Conservation (phyloP, 2,888 invertebrate genomes). For the Caenorhabditis wallacei region DNA sequence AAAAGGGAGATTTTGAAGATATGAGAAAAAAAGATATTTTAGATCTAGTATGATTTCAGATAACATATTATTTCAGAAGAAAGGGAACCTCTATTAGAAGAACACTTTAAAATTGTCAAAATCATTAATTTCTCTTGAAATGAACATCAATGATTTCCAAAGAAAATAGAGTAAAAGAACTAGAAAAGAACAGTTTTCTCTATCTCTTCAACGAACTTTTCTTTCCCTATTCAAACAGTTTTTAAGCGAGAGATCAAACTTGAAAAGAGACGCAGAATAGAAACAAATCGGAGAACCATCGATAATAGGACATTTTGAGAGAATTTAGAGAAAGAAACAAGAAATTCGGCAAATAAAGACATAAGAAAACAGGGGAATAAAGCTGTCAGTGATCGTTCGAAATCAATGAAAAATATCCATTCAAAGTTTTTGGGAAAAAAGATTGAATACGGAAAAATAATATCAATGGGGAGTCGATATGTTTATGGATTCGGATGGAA, state of each 20-base stretch:
- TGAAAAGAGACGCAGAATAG: slow-evolving; percentile 20
- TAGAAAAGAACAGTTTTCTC: not conserved
- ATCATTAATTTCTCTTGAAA: too few species aligned
- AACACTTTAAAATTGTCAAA: too few species aligned
- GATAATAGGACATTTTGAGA: slow-evolving; percentile 2
- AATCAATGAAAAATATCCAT: not conserved
- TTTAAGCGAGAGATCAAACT: slow-evolving; percentile 7
- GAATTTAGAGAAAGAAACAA: not conserved
- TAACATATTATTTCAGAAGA: too few species aligned
- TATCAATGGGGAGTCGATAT: slow-evolving; percentile 10
- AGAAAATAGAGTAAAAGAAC: not conserved
- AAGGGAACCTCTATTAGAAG: too few species aligned
- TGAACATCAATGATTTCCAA: too few species aligned
- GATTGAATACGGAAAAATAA: slow-evolving; percentile 1
- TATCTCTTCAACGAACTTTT: not conserved
- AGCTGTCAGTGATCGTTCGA: slow-evolving; percentile 19
- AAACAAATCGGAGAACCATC: not conserved
- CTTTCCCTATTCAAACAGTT: slow-evolving; percentile 29
- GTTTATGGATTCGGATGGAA: not conserved
- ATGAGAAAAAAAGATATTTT: too few species aligned
- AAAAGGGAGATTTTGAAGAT: not conserved
- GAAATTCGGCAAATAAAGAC: slow-evolving; percentile 28
- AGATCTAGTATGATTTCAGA: too few species aligned
- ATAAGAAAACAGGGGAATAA: not conserved
- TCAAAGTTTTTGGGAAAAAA: not conserved